Conservation (phyloP, 2,888 invertebrate species). For the Orthosia incerta region DNA sequence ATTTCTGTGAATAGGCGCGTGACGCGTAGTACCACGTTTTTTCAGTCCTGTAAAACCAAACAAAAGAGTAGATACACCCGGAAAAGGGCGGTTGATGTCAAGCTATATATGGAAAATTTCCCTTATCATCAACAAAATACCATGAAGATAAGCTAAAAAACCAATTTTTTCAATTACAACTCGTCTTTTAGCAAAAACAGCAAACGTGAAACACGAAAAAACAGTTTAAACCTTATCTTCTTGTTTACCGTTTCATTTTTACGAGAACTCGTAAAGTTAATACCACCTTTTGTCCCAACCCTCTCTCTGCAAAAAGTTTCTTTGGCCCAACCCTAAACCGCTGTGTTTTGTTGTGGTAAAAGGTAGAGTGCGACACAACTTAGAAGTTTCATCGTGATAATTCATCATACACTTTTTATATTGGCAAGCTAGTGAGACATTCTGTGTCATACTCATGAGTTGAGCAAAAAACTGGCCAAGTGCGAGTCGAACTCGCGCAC, state of each 20-base stretch:
- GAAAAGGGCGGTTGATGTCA: not conserved
- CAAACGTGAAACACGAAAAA: conserved; percentile 68
- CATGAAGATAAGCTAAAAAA: conserved; percentile 41
- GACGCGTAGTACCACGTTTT: no score
- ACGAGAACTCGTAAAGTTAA: conserved; percentile 81
- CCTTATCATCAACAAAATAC: conserved; percentile 22
- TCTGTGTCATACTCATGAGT: no score
- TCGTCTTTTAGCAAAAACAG: conserved; percentile 44
- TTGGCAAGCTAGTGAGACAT: no score
- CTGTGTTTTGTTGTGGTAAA: conserved; percentile 59
- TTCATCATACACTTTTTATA: not conserved
- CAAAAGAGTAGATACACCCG: not conserved
- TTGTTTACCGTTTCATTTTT: conserved; percentile 80
- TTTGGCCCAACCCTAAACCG: conserved; percentile 61
- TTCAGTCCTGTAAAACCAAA: not conserved
- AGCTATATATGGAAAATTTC: conserved; percentile 1
- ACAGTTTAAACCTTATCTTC: conserved; percentile 80
- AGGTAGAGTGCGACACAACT: conserved; percentile 4
- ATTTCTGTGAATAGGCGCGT: no score
- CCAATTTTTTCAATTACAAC: conserved; percentile 69
- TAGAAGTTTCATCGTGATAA: conserved; percentile 18
- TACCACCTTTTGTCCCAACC: conserved; percentile 80
- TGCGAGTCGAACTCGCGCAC: no score
- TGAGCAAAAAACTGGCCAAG: no score
- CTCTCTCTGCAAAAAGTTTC: conserved; percentile 68